Base-by-base conservation (phyloP, 2,888 invertebrate species). In the Agonopterix alstromeriana region DNA sequence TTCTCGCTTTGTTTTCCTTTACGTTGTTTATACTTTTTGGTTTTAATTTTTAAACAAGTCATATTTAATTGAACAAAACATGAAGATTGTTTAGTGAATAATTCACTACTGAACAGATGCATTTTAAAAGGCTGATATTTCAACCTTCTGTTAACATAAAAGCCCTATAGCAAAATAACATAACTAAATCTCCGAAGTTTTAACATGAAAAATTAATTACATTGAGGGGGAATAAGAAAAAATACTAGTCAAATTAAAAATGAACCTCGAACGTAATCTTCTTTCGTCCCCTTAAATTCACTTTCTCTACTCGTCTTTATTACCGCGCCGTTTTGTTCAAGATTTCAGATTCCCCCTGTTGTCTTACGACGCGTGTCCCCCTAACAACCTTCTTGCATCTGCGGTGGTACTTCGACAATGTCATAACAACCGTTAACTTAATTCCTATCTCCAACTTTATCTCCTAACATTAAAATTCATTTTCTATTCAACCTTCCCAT, bases 221-320 rank as follows among this genome's bases (percentile, higher is more conserved):
- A 55, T 54, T 48, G 48, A 49, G 52, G 58, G 60, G 53, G 51
- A 49, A 51, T 49, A 46, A 54, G 54, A 53, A 73, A 65, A 67
- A 67, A 80, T 83, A 82, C 84, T 81, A 81, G 82, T 73, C 70
- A 85, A 87, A 87, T 87, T 87, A 86, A 87, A 84, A 82, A 86
- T 77, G 79, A 79, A 80, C 82, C 80, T 73, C 76, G 70, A 68
- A 68, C 77, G 73, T 87, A 87, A 87, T 86, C 85, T 85, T 69
- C 85, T 88, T 86, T 85, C 80, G 80, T 83, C 80, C 86, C 84
- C 85, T 90, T 90, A 90, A 90, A 90, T 91, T 91, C 90, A 91
- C 90, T 90, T 90, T 90, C 90, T 90, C 86, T 82, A 82, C 88
- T 84, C 80, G 82, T 90, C 90, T 90, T 91, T 91, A 91, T 91